Percentiles rank a stretch among this genome's conserved stretches.
Conservation (phyloP, 1,140 invertebrate species). For the Saccostrea echinata region DNA sequence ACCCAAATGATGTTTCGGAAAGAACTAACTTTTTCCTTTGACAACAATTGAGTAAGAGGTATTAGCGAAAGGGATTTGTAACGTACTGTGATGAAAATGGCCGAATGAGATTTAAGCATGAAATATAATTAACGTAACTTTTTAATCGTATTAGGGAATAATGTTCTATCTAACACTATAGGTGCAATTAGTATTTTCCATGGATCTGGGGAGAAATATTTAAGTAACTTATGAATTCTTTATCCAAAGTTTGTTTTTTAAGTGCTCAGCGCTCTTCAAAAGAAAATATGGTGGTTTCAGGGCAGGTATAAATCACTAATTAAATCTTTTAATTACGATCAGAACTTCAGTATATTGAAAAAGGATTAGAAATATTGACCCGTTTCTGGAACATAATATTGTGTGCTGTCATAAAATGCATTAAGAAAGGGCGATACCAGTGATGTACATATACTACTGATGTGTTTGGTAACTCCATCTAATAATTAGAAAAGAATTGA, state of each 20-base stretch:
- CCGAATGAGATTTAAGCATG: background rate
- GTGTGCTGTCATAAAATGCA: no score
- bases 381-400: no score
- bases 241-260: background rate
- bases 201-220: background rate
- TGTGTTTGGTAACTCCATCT: no score
- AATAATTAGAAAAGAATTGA: no score
- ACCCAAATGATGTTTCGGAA: slow-evolving; percentile 20
- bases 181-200: background rate
- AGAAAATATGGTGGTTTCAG: background rate
- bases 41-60: slow-evolving; percentile 20
- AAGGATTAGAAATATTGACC: background rate
- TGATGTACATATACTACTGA: no score
- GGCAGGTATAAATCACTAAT: background rate
- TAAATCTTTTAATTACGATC: slow-evolving; percentile 24
- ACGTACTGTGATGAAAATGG: slow-evolving; percentile 2
- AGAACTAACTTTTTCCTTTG: slow-evolving; percentile 27
- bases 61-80: slow-evolving; percentile 13
- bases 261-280: background rate
- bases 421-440: no score
- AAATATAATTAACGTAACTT: slow-evolving; percentile 36
- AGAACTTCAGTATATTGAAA: background rate
- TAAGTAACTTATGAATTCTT: background rate
- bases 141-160: slow-evolving; percentile 25
- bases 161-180: slow-evolving; percentile 2